Evolutionary conservation across 2,888 invertebrate species (phyloP).

Genomic region (Pyralis farinalis): DNA sequence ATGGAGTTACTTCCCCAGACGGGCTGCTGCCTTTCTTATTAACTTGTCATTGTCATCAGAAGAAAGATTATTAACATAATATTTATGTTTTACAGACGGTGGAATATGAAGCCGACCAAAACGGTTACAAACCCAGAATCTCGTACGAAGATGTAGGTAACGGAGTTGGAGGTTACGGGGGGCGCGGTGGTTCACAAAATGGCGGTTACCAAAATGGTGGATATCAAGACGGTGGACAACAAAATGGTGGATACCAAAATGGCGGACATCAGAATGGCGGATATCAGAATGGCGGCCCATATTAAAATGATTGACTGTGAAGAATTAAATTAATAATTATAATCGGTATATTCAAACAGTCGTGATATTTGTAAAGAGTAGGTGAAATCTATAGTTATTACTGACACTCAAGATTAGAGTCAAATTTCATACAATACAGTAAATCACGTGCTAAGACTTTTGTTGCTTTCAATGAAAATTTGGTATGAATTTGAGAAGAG

Average conservation of each 20-base stretch:
- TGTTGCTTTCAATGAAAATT: too few relatives aligned
- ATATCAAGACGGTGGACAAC: background rate
- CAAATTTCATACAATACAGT: too few relatives aligned
- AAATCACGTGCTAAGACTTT: too few relatives aligned
- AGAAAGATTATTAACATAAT: too few relatives aligned
- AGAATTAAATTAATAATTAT: too few relatives aligned
- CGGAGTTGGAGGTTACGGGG: slow-evolving; percentile 31
- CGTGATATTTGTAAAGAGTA: background rate
- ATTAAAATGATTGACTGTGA: background rate
- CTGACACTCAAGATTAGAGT: too few relatives aligned
- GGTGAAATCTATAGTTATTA: too few relatives aligned
- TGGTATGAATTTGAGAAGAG: too few relatives aligned
- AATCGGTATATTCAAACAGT: too few relatives aligned
- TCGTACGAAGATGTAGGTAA: slow-evolving; percentile 81
- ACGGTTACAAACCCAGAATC: slow-evolving; percentile 85
- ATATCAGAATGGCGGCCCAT: background rate
- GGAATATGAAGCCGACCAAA: slow-evolving; percentile 85
- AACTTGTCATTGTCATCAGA: too few relatives aligned
- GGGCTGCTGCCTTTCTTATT: too few relatives aligned
- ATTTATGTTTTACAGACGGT: slow-evolving; percentile 78
- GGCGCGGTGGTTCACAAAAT: slow-evolving; percentile 17
- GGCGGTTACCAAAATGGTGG: slow-evolving; percentile 25
- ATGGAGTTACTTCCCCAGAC: too few relatives aligned
- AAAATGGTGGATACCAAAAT: slow-evolving; percentile 1
- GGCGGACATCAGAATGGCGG: slow-evolving; percentile 1